These are phyloP conservation scores for Lepeophtheirus salmonis DNA, from an alignment of 1,140 invertebrate genomes.

Conservation along the genomic window DNA sequence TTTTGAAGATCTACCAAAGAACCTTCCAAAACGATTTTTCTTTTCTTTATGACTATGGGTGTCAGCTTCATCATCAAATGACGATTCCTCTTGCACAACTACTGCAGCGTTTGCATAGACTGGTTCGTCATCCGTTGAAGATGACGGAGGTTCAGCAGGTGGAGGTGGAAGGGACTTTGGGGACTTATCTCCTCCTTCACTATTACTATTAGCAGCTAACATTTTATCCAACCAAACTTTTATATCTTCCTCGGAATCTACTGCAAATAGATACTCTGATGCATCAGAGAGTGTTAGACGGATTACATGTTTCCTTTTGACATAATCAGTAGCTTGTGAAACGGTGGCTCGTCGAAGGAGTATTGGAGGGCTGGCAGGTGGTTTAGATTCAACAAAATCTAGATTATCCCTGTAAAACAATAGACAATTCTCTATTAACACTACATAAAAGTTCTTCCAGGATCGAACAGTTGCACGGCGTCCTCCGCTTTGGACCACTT, in stretches of 20 bases:
- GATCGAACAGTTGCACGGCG: constrained; percentile 32
- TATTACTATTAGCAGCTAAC: neutral
- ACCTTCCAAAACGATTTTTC: neutral
- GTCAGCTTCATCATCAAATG: neutral
- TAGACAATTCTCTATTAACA: constrained; percentile 81
- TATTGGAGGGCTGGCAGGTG: constrained; percentile 70
- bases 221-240: constrained; percentile 86
- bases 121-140: neutral
- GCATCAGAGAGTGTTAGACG: constrained; percentile 64
- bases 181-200: too few species aligned
- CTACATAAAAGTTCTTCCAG: constrained; percentile 27
- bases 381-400: constrained; percentile 60
- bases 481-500: constrained; percentile 74
- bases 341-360: constrained; percentile 68
- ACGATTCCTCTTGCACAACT: neutral
- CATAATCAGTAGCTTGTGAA: constrained; percentile 72
- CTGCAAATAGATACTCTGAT: constrained; percentile 75
- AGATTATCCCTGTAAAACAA: constrained; percentile 94
- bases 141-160: too few species aligned
- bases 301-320: constrained; percentile 84
- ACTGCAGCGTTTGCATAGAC: neutral
- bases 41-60: neutral
- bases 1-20: neutral
- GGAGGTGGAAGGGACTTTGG: neutral
- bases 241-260: constrained; percentile 50